A percentile compares a stretch with the other conserved stretches of the same genome.
Evolutionary conservation across 1,140 invertebrate genomes (phyloP).

Genomic region (Trinorchestia longiramus): DNA sequence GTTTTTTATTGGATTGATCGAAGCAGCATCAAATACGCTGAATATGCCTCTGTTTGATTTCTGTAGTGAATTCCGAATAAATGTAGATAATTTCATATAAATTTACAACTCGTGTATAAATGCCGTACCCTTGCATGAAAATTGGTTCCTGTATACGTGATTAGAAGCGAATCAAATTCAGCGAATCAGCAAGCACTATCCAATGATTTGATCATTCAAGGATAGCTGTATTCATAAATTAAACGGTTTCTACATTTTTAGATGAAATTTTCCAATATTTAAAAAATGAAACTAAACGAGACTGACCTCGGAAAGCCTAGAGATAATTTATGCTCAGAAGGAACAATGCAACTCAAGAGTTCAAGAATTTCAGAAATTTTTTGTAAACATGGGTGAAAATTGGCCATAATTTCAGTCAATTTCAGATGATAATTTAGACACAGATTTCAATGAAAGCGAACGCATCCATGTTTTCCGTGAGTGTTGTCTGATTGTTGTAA

Average conservation of each 20-base stretch:
- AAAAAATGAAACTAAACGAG: neutral
- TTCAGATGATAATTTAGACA: no score
- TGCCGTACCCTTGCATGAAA: neutral
- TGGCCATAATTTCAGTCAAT: no score
- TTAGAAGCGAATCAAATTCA: neutral
- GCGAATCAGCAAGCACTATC: neutral
- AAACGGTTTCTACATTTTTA: neutral
- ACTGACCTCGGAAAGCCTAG: no score
- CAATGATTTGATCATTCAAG: neutral
- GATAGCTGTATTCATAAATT: neutral
- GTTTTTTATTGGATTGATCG: neutral
- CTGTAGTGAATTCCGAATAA: no score
- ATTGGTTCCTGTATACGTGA: neutral
- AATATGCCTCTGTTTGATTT: no score
- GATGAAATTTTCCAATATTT: neutral
- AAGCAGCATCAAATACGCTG: no score
- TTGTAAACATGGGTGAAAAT: neutral
- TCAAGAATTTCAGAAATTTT: neutral
- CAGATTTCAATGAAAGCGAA: no score
- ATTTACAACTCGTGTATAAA: neutral
- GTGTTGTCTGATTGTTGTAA: no score
- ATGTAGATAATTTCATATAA: no score
- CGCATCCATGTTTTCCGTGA: no score
- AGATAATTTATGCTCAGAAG: neutral
- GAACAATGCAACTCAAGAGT: neutral